These are phyloP conservation scores for Acanthochromis polyacanthus DNA, from an alignment of 2,113 vertebrate species.

Conservation along the genomic window DNA sequence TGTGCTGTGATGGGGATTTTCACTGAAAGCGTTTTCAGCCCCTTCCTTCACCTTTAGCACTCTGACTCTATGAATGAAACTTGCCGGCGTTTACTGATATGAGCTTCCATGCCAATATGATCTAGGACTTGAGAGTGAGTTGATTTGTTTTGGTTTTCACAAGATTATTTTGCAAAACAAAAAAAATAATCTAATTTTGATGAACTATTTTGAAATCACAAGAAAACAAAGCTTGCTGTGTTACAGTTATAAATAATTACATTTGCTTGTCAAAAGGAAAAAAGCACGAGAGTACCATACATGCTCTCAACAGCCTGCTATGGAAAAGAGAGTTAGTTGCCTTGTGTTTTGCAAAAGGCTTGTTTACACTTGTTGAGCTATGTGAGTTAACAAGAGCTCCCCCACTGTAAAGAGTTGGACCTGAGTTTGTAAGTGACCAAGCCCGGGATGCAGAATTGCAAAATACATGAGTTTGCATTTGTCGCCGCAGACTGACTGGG, in stretches of 20 bases:
- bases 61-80: constrained; percentile 23
- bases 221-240: no score
- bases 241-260: no score
- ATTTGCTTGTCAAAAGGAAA: neutral
- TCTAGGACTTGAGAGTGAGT: constrained; percentile 9
- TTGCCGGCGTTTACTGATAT: constrained; percentile 34
- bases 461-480: neutral
- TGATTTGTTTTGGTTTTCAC: no score
- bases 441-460: constrained; percentile 6
- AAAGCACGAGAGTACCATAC: neutral
- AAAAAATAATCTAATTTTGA: no score
- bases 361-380: constrained; percentile 54
- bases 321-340: neutral
- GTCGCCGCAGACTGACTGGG: neutral
- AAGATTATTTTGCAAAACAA: no score
- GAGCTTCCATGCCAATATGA: neutral
- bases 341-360: neutral
- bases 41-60: neutral
- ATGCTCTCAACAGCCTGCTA: neutral
- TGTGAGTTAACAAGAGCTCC: neutral
- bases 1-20: constrained; percentile 7
- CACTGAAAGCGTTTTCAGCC: constrained; percentile 7
- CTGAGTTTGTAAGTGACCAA: neutral
- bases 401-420: neutral
- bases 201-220: no score